A percentile compares a stretch with the other conserved stretches of the same genome.
Evolutionary conservation across 2,113 vertebrate species (phyloP).

Genomic region (Apodemus speciosus): DNA sequence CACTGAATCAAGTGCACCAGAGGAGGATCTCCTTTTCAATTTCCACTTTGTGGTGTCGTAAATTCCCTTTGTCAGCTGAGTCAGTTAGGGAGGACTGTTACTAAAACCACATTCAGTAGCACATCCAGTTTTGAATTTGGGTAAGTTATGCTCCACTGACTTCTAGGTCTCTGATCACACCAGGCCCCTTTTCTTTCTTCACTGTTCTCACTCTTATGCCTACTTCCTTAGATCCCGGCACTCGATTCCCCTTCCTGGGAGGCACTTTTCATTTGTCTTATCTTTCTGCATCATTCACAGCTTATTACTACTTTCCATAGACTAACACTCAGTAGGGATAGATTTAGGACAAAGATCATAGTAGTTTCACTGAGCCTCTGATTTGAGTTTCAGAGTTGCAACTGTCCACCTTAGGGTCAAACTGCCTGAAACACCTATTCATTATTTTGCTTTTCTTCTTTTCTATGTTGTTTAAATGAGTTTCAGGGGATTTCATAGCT

Average conservation of each 20-base stretch:
- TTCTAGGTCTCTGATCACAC: constrained; percentile 52
- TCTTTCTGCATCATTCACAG: neutral
- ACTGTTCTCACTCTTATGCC: constrained; percentile 41
- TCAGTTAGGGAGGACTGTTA: neutral
- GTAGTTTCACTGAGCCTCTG: neutral
- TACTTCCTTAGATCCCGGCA: neutral
- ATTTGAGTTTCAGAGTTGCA: constrained; percentile 38
- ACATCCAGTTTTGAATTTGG: neutral
- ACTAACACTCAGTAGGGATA: constrained; percentile 1
- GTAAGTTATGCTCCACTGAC: neutral
- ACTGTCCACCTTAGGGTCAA: constrained; percentile 40
- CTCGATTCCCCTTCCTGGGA: constrained; percentile 3
- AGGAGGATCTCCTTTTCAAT: neutral
- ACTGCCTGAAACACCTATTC: neutral
- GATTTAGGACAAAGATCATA: neutral
- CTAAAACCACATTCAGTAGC: neutral
- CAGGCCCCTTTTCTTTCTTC: neutral
- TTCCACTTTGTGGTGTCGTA: neutral
- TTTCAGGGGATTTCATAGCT: constrained; percentile 16
- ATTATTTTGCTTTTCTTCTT: constrained; percentile 48
- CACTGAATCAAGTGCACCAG: neutral
- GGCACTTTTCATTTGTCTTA: constrained; percentile 55
- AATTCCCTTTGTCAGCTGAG: neutral
- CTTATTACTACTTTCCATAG: constrained; percentile 47
- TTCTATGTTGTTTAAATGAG: constrained; percentile 52